Percentiles rank a stretch among this genome's conserved stretches.
phyloP scores from a whole-genome alignment of 1,140 invertebrate genomes.

The Frieseomelitta varia region DNA sequence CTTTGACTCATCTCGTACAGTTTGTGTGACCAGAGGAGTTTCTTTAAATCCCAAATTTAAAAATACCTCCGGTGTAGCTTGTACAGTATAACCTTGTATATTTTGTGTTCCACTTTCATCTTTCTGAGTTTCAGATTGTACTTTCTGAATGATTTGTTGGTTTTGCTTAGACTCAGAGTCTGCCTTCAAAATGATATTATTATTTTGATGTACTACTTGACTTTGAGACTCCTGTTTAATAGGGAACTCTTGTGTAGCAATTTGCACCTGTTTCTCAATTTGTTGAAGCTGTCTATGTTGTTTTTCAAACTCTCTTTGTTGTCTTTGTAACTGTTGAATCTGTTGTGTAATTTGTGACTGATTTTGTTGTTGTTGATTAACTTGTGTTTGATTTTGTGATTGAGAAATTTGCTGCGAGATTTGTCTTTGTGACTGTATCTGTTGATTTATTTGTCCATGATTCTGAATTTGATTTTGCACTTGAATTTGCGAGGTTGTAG shows the following conservation, averaged over 20 bases:
- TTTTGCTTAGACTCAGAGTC: conserved; percentile 72
- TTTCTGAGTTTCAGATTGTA: conserved; percentile 72
- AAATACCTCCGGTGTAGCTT: conserved; percentile 78
- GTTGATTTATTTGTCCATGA: conserved; percentile 81
- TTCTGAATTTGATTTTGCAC: conserved; percentile 78
- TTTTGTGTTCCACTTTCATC: conserved; percentile 63
- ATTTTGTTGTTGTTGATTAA: conserved; percentile 71
- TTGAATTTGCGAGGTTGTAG: conserved; percentile 77
- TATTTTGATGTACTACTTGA: conserved; percentile 76
- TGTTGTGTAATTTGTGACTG: conserved; percentile 76
- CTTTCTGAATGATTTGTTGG: conserved; percentile 74
- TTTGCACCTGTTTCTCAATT: conserved; percentile 75
- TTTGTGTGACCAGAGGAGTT: conserved; percentile 64
- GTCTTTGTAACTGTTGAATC: conserved; percentile 76
- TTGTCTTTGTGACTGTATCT: conserved; percentile 81
- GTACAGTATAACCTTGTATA: conserved; percentile 76
- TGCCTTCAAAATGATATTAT: conserved; percentile 76
- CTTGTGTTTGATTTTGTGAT: conserved; percentile 70
- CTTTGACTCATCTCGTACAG: conserved; percentile 73
- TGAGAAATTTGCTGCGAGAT: conserved; percentile 77
- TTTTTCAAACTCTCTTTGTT: conserved; percentile 78
- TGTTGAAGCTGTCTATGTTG: conserved; percentile 77
- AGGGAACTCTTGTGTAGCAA: conserved; percentile 62
- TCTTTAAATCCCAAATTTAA: conserved; percentile 79
- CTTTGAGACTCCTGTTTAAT: conserved; percentile 61